Base-by-base conservation (phyloP, 1,140 invertebrate genomes). In the Andricus grossulariae region DNA sequence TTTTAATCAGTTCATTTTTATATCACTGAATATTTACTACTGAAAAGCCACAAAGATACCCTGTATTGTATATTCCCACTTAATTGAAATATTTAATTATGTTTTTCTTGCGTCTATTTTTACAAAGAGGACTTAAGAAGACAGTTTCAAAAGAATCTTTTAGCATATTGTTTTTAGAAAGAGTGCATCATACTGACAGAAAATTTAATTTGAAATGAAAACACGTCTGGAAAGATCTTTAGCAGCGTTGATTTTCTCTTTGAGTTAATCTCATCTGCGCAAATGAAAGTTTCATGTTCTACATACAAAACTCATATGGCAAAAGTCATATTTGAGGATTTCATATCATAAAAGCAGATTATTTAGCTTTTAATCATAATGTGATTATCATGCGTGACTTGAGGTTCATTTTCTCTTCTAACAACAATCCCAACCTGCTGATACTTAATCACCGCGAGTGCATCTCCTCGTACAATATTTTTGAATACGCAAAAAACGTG, bases 201-300 rank as follows among this genome's bases (percentile, higher is more conserved):
- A 66, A 66, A 66, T 66, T 66, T 39, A 66, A 66, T 66, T 66
- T n/a, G 45, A 66, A 32, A 16, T 66, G 60, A n/a, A 60, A 39
- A 15, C 57, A 60, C 19, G 19, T 60, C 32, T 60, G 13, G 16
- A 60, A 60, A 66, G 32, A 13, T 45, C n/a, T 45, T 45, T 45
- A 45, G 8, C 39, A 45, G 39, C 25, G 15, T 66, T 16, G 7
- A 39, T 25, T 25, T 66, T 15, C 60, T 66, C 15, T 16, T 66
- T 6, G 13, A 66, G 60, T 66, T 66, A 66, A 66, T 66, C 25
- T 32, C 39, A 66, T 66, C 60, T 39, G 25, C 8, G 25, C n/a
- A 39, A 66, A 66, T 66, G 25, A 66, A 66, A 66, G 39, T 39
- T 32, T 66, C 39, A 32, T 39, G 60, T 39, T n/a, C 21, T 39